These are phyloP conservation scores for Datnioides undecimradiatus DNA, from an alignment of 2,113 vertebrate species.

Conservation along the genomic window DNA sequence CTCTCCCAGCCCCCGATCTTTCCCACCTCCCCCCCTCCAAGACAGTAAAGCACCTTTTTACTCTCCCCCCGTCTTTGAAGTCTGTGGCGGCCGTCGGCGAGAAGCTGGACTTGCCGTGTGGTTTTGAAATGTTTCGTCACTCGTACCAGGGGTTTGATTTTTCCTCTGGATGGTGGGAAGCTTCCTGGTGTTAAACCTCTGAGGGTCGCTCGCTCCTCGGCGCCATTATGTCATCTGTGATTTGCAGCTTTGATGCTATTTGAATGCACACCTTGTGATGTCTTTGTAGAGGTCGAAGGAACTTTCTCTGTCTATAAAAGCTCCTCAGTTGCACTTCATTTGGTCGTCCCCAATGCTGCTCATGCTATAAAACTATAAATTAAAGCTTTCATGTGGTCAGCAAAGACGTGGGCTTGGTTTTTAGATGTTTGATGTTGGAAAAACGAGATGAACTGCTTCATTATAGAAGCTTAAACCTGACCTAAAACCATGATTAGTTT, in stretches of 20 bases:
- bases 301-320: not conserved
- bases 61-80: not conserved
- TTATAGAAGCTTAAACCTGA: too few species aligned
- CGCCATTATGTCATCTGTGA: not conserved
- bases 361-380: too few species aligned
- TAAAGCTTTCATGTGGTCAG: too few species aligned
- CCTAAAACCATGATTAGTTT: too few species aligned
- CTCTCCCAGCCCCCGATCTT: not conserved
- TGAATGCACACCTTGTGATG: not conserved
- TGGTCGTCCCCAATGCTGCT: too few species aligned
- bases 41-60: not conserved
- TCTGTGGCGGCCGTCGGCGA: not conserved
- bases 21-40: not conserved
- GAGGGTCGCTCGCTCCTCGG: not conserved
- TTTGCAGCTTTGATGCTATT: not conserved
- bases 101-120: slow-evolving; percentile 2
- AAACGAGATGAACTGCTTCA: too few species aligned
- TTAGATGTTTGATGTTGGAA: too few species aligned
- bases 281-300: not conserved
- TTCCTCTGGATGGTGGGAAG: not conserved
- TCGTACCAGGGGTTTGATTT: not conserved
- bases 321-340: not conserved
- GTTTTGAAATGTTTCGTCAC: slow-evolving; percentile 26
- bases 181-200: not conserved
- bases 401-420: too few species aligned